phyloP scores from a whole-genome alignment of 2,888 invertebrate genomes.

The Serrognathus titanus region DNA sequence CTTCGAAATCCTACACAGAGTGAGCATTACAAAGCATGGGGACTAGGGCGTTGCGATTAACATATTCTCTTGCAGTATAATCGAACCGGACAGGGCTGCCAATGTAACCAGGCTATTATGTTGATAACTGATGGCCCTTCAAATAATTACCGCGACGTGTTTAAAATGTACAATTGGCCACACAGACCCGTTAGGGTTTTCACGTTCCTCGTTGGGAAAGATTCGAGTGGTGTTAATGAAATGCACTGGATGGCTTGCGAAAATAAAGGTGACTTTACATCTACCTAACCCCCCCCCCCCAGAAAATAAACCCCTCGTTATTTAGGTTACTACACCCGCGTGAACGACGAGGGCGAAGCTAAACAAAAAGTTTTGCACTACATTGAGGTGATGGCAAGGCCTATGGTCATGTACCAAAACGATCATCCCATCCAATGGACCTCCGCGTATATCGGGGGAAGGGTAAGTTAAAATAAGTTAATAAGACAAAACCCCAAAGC shows the following conservation, averaged over 20 bases:
- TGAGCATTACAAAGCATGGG: slow-evolving; percentile 52
- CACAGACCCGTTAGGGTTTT: slow-evolving; percentile 94
- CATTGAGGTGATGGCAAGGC: slow-evolving; percentile 90
- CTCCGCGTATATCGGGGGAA: slow-evolving; percentile 81
- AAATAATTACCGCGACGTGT: slow-evolving; percentile 60
- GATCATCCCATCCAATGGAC: slow-evolving; percentile 95
- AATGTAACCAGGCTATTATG: slow-evolving; percentile 98
- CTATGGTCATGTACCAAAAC: slow-evolving; percentile 91
- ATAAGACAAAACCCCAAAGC: neutral
- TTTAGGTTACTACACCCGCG: slow-evolving; percentile 83
- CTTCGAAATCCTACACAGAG: slow-evolving; percentile 87
- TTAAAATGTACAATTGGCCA: slow-evolving; percentile 82
- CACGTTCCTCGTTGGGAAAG: slow-evolving; percentile 92
- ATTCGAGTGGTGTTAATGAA: slow-evolving; percentile 80
- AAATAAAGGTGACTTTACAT: slow-evolving; percentile 75
- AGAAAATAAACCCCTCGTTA: slow-evolving; percentile 12
- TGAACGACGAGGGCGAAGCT: slow-evolving; percentile 84
- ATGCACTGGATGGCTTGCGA: slow-evolving; percentile 94
- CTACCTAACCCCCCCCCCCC: too few species aligned
- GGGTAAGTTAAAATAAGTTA: slow-evolving; percentile 54
- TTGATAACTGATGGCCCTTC: slow-evolving; percentile 93
- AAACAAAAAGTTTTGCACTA: slow-evolving; percentile 91
- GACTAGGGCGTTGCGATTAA: neutral
- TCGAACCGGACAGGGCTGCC: slow-evolving; percentile 79
- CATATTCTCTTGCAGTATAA: slow-evolving; percentile 60